Evolutionary conservation across 2,113 vertebrate genomes (phyloP).

Genomic region (Melanerpes formicivorus): DNA sequence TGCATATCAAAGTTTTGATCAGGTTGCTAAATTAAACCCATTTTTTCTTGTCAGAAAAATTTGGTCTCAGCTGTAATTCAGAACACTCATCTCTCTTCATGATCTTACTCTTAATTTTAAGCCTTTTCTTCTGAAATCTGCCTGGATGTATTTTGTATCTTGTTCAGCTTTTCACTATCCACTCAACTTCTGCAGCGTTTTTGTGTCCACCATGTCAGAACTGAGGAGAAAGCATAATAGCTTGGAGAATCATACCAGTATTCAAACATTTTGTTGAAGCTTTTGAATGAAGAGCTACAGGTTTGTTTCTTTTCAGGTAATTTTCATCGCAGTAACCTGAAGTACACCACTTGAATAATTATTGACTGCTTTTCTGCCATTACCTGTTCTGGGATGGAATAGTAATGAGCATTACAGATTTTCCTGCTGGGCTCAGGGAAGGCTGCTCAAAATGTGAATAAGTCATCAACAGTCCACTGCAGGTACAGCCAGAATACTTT

Average conservation of each 20-base stretch:
- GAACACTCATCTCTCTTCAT: not conserved
- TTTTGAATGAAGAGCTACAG: not conserved
- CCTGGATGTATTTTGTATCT: not conserved
- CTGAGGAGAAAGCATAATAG: not conserved
- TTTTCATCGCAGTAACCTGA: not conserved
- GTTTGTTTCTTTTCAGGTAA: not conserved
- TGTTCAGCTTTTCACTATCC: not conserved
- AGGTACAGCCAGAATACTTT: slow-evolving; percentile 52
- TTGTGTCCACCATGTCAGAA: not conserved
- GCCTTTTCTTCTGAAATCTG: not conserved
- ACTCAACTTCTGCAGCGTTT: not conserved
- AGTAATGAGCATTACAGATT: not conserved
- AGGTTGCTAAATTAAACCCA: not conserved
- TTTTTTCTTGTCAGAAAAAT: not conserved
- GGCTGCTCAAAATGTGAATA: slow-evolving; percentile 34
- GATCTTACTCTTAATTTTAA: not conserved
- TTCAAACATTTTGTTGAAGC: not conserved
- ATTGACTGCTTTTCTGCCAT: not conserved
- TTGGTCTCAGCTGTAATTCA: not conserved
- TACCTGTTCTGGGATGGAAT: not conserved
- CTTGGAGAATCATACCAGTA: not conserved
- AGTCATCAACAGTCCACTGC: slow-evolving; percentile 47
- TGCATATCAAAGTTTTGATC: not conserved
- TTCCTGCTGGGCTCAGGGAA: not conserved
- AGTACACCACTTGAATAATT: not conserved